Conservation (phyloP, 2,888 invertebrate genomes). For the Drosophila meridiana region DNA sequence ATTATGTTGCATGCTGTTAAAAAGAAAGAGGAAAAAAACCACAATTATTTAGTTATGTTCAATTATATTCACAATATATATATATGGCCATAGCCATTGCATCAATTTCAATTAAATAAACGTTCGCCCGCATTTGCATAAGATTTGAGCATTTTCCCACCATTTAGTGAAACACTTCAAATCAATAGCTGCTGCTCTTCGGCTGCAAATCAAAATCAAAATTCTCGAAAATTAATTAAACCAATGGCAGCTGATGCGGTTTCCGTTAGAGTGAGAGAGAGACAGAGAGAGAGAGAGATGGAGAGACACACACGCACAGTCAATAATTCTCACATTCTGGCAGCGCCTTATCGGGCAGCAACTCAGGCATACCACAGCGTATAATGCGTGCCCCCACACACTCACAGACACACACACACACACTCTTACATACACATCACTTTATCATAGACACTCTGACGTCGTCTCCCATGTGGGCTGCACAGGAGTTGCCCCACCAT, state of each 20-base stretch:
- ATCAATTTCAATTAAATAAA: constrained; percentile 51
- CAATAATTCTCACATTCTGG: constrained; percentile 42
- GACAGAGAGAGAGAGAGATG: neutral
- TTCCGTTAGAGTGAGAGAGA: constrained; percentile 28
- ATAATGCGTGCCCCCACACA: constrained; percentile 61
- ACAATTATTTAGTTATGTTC: constrained; percentile 8
- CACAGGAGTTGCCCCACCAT: constrained; percentile 2
- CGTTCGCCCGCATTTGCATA: constrained; percentile 46
- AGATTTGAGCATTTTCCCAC: constrained; percentile 40
- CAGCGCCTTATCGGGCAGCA: constrained; percentile 52
- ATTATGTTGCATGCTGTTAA: constrained; percentile 24
- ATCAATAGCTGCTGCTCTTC: constrained; percentile 39
- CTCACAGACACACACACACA: constrained; percentile 16
- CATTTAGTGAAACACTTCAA: constrained; percentile 17
- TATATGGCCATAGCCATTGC: constrained; percentile 39
- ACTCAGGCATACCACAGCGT: constrained; percentile 49
- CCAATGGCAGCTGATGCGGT: constrained; percentile 61
- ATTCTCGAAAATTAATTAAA: constrained; percentile 77
- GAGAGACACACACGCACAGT: constrained; percentile 25
- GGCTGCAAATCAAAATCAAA: constrained; percentile 72
- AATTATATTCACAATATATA: neutral
- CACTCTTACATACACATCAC: constrained; percentile 30
- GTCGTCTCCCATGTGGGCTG: constrained; percentile 53
- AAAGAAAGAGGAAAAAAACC: constrained; percentile 5
- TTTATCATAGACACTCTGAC: constrained; percentile 63